phyloP scores from a whole-genome alignment of 2,888 invertebrate genomes.

The Calameuta filiformis region DNA sequence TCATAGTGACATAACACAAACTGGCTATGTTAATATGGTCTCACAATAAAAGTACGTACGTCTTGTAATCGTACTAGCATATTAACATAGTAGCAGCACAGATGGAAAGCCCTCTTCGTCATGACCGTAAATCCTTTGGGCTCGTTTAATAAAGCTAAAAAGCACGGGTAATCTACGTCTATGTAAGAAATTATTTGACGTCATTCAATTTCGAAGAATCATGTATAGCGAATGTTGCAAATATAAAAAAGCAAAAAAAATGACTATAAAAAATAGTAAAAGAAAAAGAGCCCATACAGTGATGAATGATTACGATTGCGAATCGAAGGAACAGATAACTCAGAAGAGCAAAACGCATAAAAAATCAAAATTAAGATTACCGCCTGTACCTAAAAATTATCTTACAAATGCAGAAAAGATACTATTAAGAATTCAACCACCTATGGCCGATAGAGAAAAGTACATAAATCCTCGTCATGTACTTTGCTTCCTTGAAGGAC shows the following conservation, averaged over 20 bases:
- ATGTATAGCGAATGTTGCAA: slow-evolving; percentile 24
- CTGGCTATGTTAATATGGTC: not conserved
- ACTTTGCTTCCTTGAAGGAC: slow-evolving; percentile 28
- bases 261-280: slow-evolving; percentile 3
- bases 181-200: not conserved
- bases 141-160: not conserved
- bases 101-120: not conserved
- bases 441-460: slow-evolving; percentile 35
- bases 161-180: not conserved
- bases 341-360: not conserved
- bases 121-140: not conserved
- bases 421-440: slow-evolving; percentile 39
- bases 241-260: slow-evolving; percentile 15
- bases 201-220: not conserved
- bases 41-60: not conserved
- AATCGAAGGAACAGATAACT: not conserved
- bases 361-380: not conserved
- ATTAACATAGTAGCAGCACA: not conserved
- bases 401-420: slow-evolving; percentile 18
- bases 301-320: not conserved
- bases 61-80: not conserved
- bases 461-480: slow-evolving; percentile 32
- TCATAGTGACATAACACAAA: not conserved
- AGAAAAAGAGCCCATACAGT: not conserved
- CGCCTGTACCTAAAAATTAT: not conserved